phyloP scores from a whole-genome alignment of 1,140 invertebrate species.

The Bombus waltoni region DNA sequence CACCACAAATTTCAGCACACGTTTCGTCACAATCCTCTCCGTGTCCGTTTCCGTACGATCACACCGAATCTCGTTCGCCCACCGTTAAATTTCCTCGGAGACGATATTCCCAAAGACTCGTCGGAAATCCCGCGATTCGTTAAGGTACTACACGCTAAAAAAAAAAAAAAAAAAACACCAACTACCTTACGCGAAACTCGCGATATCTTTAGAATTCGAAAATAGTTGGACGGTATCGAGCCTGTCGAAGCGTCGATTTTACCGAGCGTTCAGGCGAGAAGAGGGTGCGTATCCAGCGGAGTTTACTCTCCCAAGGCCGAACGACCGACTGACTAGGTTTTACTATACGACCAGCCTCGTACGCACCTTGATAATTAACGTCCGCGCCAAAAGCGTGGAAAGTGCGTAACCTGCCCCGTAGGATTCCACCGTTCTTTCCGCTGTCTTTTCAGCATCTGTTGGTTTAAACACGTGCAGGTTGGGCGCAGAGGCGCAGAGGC shows the following conservation, averaged over 20 bases:
- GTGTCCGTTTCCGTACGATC: not conserved
- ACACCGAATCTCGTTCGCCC: not conserved
- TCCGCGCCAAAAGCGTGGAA: constrained; percentile 48
- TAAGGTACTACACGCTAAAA: too few species aligned
- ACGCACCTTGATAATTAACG: constrained; percentile 39
- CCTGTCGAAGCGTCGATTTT: too few species aligned
- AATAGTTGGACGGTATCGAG: too few species aligned
- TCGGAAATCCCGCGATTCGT: too few species aligned
- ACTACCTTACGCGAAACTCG: too few species aligned
- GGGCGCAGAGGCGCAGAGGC: not conserved
- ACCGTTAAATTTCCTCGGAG: not conserved
- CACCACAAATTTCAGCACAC: too few species aligned
- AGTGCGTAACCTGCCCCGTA: constrained; percentile 41
- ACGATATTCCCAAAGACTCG: too few species aligned
- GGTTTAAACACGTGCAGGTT: not conserved
- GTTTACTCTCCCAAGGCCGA: constrained; percentile 43
- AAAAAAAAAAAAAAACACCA: too few species aligned
- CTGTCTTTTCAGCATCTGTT: not conserved
- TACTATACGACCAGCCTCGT: not conserved
- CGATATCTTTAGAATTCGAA: too few species aligned
- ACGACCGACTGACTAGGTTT: constrained; percentile 48
- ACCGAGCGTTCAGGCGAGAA: too few species aligned
- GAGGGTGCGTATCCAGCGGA: constrained; percentile 11
- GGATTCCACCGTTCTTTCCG: constrained; percentile 14
- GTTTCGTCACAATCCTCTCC: not conserved